These are phyloP conservation scores for Hestina assimilis DNA, from an alignment of 1,140 invertebrate genomes.

Conservation along the genomic window DNA sequence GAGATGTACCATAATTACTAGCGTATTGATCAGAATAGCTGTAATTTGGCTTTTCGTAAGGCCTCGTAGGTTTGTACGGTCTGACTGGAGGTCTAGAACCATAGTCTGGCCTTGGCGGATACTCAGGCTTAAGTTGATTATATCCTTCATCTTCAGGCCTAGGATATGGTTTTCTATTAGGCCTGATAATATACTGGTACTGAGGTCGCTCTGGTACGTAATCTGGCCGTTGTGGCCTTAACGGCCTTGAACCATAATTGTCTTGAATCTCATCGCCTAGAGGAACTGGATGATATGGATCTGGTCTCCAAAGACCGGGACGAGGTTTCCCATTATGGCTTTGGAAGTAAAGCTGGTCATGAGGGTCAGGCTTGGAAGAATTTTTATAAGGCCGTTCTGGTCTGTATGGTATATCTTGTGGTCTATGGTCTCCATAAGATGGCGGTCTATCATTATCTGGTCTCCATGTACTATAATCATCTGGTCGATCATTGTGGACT, in stretches of 20 bases:
- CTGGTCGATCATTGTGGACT: slow-evolving; percentile 49
- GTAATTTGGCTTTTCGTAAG: slow-evolving; percentile 44
- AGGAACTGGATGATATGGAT: slow-evolving; percentile 40
- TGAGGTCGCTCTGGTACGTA: slow-evolving; percentile 45
- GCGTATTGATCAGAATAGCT: slow-evolving; percentile 54
- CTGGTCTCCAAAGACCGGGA: slow-evolving; percentile 43
- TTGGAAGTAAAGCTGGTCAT: slow-evolving; percentile 50
- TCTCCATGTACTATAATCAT: slow-evolving; percentile 47
- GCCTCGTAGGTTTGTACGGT: slow-evolving; percentile 43
- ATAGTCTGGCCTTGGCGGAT: slow-evolving; percentile 36
- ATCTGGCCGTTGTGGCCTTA: slow-evolving; percentile 30
- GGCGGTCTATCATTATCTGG: slow-evolving; percentile 55
- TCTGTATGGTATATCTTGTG: slow-evolving; percentile 53
- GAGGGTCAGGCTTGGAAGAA: slow-evolving; percentile 43
- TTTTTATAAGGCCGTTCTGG: slow-evolving; percentile 41
- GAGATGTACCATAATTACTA: slow-evolving; percentile 49
- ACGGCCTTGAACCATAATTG: slow-evolving; percentile 46
- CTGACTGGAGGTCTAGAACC: slow-evolving; percentile 31
- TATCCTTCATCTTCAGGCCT: slow-evolving; percentile 39
- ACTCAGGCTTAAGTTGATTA: slow-evolving; percentile 33
- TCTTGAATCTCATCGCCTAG: slow-evolving; percentile 42
- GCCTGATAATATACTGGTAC: slow-evolving; percentile 58
- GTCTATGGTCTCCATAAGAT: slow-evolving; percentile 58
- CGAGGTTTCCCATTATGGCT: slow-evolving; percentile 34
- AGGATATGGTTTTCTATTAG: slow-evolving; percentile 47